Percentiles rank a stretch among this genome's conserved stretches.
phyloP scores from a whole-genome alignment of 2,797 vertebrate genomes.

The Syngnathus rostellatus region DNA sequence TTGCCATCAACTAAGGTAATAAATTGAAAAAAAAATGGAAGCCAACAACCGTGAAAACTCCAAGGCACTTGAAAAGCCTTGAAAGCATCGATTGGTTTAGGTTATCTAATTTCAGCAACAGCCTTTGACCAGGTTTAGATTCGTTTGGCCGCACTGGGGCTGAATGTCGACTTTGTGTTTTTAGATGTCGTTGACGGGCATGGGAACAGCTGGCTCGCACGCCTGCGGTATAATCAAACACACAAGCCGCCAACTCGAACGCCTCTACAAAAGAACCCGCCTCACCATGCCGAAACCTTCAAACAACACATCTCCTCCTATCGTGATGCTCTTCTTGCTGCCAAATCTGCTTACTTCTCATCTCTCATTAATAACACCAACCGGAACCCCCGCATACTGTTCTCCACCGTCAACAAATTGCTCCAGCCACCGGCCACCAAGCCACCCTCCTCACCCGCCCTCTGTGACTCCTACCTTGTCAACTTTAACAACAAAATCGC shows the following conservation, averaged over 20 bases:
- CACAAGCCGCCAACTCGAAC: background rate
- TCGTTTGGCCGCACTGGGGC: background rate
- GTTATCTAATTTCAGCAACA: slow-evolving; percentile 29
- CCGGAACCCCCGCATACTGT: too few species aligned
- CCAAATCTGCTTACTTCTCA: too few species aligned
- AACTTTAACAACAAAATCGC: too few species aligned
- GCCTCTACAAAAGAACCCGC: too few species aligned
- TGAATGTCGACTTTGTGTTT: slow-evolving; percentile 50
- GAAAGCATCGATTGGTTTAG: slow-evolving; percentile 3
- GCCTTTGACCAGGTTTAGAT: background rate
- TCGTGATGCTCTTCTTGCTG: too few species aligned
- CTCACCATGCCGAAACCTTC: too few species aligned
- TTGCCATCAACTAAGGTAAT: slow-evolving; percentile 35
- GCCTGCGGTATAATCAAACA: slow-evolving; percentile 46
- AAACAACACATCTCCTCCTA: too few species aligned
- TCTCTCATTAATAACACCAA: too few species aligned
- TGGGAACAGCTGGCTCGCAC: slow-evolving; percentile 39
- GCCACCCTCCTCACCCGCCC: too few species aligned
- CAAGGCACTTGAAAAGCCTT: slow-evolving; percentile 16
- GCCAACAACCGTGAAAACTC: background rate
- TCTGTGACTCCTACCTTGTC: too few species aligned
- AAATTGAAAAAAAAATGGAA: slow-evolving; percentile 23
- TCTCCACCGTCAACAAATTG: too few species aligned
- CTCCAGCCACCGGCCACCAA: too few species aligned
- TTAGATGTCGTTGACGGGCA: slow-evolving; percentile 55